Evolutionary conservation across 2,113 vertebrate species (phyloP).

Genomic region (Sylvicapra grimmia): DNA sequence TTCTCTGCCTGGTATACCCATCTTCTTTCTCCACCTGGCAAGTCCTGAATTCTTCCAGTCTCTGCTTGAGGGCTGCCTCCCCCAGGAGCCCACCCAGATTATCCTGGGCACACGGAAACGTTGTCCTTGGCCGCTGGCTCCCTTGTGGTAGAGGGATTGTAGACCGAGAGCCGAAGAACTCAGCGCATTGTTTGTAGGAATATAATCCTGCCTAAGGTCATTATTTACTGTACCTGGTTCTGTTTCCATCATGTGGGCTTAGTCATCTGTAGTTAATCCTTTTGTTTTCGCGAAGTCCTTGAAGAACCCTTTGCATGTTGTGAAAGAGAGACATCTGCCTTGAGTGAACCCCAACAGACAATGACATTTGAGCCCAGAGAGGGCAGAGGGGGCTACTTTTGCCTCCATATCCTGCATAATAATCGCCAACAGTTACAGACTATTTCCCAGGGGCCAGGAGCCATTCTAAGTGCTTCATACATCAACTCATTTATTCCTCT

Average conservation of each 20-base stretch:
- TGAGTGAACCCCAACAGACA: neutral
- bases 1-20: neutral
- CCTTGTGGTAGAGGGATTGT: neutral
- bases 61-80: neutral
- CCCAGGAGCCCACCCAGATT: neutral
- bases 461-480: too few relatives aligned
- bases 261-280: slow-evolving; percentile 41
- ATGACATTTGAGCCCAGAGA: neutral
- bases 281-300: slow-evolving; percentile 51
- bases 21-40: neutral
- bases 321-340: neutral
- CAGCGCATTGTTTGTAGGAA: neutral
- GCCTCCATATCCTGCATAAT: neutral
- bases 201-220: slow-evolving; percentile 1
- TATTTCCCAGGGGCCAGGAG: neutral
- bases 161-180: neutral
- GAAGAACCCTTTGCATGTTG: slow-evolving; percentile 19
- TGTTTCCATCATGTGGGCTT: neutral
- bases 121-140: neutral
- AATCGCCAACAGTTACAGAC: neutral
- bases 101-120: accelerated
- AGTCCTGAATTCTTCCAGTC: neutral
- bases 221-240: slow-evolving; percentile 6
- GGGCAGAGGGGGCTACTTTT: too few relatives aligned
- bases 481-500: neutral